Conservation (phyloP, 2,797 vertebrate species). For the Melanogrammus aeglefinus region DNA sequence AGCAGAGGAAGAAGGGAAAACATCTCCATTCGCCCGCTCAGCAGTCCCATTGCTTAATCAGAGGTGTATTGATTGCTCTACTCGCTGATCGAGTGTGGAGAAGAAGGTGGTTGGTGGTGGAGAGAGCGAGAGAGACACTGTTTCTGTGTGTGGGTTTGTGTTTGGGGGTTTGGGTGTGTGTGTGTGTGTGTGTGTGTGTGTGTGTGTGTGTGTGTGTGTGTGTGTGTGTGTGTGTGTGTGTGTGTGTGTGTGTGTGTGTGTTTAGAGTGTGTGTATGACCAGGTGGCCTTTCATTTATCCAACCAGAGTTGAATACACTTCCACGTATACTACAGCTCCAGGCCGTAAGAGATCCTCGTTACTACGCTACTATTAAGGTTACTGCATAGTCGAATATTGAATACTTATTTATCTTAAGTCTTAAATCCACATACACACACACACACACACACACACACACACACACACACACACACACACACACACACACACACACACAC, state of each 20-base stretch:
- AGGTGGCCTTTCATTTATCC: conserved; percentile 1
- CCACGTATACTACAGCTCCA: not conserved
- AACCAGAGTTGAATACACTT: not conserved
- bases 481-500: not conserved
- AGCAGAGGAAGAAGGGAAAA: not conserved
- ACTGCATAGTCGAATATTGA: not conserved
- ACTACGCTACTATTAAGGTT: not conserved
- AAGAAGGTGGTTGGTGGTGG: not conserved
- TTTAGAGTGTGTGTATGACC: not conserved
- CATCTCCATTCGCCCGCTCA: not conserved
- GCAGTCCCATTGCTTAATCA: not conserved
- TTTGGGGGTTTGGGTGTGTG: not conserved
- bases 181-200: not conserved
- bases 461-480: not conserved
- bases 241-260: not conserved
- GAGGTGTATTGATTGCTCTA: not conserved
- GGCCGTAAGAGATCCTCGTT: not conserved
- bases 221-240: not conserved
- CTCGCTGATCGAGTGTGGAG: not conserved
- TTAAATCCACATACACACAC: not conserved
- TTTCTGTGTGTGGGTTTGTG: not conserved
- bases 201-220: not conserved
- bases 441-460: not conserved
- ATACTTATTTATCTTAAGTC: not conserved
- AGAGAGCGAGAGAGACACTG: not conserved